Conservation (phyloP, 2,113 vertebrate species). For the Cyanoramphus novaezelandiae region DNA sequence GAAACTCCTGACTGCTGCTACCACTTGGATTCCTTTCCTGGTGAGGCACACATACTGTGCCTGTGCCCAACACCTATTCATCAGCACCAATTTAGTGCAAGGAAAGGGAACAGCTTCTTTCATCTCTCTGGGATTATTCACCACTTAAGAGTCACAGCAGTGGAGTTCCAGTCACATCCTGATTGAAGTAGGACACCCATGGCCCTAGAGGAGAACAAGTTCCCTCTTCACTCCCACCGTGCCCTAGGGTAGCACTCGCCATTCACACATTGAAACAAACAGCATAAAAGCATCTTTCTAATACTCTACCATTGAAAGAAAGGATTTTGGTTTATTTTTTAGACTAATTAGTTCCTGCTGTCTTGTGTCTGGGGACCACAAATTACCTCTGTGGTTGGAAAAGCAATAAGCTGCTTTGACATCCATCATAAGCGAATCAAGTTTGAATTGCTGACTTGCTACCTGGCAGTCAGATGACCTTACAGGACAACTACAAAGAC, state of each 20-base stretch:
- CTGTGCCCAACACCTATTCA: neutral
- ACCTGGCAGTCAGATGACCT: neutral
- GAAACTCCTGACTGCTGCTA: neutral
- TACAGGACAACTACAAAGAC: neutral
- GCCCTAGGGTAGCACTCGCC: neutral
- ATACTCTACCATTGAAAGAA: neutral
- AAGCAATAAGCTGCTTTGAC: neutral
- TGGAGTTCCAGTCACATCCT: neutral
- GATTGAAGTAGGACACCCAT: neutral
- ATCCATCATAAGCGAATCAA: neutral
- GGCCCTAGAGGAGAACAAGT: neutral
- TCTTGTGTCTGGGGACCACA: neutral
- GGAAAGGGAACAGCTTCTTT: neutral
- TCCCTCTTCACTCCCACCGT: neutral
- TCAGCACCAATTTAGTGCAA: neutral
- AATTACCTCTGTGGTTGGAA: neutral
- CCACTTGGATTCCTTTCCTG: neutral
- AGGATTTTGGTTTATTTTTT: neutral
- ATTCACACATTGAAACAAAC: neutral
- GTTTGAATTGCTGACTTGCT: neutral
- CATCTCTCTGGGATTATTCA: neutral
- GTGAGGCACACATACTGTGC: neutral
- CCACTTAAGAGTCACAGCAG: neutral
- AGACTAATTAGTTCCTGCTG: neutral
- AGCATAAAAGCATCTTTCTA: neutral